Evolutionary conservation across 2,113 vertebrate species (phyloP), one percentile per base, ranked within the genome.

Genomic region (Clarias magur): DNA sequence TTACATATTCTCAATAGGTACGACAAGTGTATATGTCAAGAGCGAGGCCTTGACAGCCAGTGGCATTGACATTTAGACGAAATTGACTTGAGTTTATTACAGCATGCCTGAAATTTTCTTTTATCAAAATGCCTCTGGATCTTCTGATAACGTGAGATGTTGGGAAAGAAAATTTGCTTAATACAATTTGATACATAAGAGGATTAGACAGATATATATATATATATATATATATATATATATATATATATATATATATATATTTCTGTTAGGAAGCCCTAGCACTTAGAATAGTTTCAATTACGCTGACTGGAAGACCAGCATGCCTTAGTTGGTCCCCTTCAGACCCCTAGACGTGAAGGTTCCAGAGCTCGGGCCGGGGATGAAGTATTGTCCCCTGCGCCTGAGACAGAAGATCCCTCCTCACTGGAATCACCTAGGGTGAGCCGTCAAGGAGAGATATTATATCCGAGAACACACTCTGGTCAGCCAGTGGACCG

Each of bases 61-160:
- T 83, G 90, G 87, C 90, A 72, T 92, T 96, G 95, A 95, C 92
- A 95, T 96, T 97, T 95, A 94, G 92, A 89, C 72, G 68, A 92
- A 94, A 90, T 93, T 95, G 92, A 93, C 89, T 90, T 94, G 92
- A 86, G 94, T 95, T 88, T 93, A 91, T 92, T 90, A 86, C 80
- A 90, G 88, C 89, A 91, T 75, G 81, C 67, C 89, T 93, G 88
- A 94, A 93, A 95, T 96, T 94, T 68, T 86, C 93, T 95, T 95
- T 94, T 89, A 96, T 93, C 87, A 94, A 92, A 86, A 88, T 91
- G 83, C 88, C 92, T 85, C 17, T 0, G 63, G 27, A 27, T 63
- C 65, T 9, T 86, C 42, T 89, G 90, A 97, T 96, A 97, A 97
- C 96, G 95, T 96, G 96, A 96, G 23, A 94, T 95, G 93, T 95